Conservation (phyloP, 35 echinoderm and acorn worm genomes). For the Heliocidaris tuberculata region DNA sequence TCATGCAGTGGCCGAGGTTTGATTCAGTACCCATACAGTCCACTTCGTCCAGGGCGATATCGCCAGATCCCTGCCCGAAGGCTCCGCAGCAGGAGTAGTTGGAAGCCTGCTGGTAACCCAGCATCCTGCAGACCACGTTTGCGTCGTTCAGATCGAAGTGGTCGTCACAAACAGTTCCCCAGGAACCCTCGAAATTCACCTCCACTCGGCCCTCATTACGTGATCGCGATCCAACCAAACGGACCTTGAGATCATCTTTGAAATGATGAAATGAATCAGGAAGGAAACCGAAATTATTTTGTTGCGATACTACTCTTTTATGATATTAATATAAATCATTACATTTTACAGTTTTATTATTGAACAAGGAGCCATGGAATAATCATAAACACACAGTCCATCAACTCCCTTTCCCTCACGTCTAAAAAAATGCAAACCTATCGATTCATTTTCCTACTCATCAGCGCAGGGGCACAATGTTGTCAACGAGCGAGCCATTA, state of each 20-base stretch:
- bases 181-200: not conserved
- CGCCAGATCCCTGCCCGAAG: slow-evolving; percentile 6
- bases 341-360: too few species aligned
- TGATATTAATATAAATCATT: too few species aligned
- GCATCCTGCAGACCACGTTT: slow-evolving; percentile 49
- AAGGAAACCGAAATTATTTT: not conserved
- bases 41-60: not conserved
- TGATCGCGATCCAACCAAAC: slow-evolving; percentile 7
- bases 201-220: slow-evolving; percentile 40
- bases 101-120: slow-evolving; percentile 20
- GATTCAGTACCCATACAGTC: slow-evolving; percentile 21
- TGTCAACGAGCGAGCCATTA: too few species aligned
- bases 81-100: not conserved
- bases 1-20: not conserved
- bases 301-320: too few species aligned
- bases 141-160: slow-evolving; percentile 48
- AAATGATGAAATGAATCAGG: not conserved
- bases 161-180: slow-evolving; percentile 54
- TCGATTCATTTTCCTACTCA: too few species aligned
- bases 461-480: too few species aligned
- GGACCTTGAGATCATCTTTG: not conserved
- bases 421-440: too few species aligned
- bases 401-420: too few species aligned
- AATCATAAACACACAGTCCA: too few species aligned
- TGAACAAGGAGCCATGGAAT: too few species aligned